phyloP scores from a whole-genome alignment of 2,113 vertebrate species.

The Heptranchias perlo region DNA sequence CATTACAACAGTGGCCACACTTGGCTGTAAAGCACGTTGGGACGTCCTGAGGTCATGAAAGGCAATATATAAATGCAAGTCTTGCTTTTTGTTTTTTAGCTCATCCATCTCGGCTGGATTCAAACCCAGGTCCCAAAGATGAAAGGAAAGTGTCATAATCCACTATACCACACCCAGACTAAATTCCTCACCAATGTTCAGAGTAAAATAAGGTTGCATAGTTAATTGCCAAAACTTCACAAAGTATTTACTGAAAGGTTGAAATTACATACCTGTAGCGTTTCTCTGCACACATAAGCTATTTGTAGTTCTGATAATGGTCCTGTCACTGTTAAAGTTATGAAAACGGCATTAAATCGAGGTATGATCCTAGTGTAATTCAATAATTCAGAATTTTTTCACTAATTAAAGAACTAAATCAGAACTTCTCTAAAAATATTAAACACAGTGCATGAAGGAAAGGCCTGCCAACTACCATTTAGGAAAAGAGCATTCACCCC shows the following conservation, averaged over 20 bases:
- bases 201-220: background rate
- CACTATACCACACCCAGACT: background rate
- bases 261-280: slow-evolving; percentile 76
- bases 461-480: background rate
- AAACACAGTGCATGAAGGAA: background rate
- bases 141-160: background rate
- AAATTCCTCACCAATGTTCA: background rate
- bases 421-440: background rate
- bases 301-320: slow-evolving; percentile 94
- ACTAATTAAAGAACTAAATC: background rate
- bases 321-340: slow-evolving; percentile 75
- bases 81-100: background rate
- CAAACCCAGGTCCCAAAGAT: background rate
- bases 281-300: slow-evolving; percentile 96
- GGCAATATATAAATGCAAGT: background rate
- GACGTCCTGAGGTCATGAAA: background rate
- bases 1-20: background rate
- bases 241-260: slow-evolving; percentile 8
- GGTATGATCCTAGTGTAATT: background rate
- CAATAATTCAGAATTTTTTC: background rate
- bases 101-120: background rate
- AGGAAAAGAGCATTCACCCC: background rate
- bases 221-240: background rate
- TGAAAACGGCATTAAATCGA: background rate
- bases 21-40: background rate